Evolutionary conservation across 2,113 vertebrate species (phyloP).

Genomic region (Neomonachus schauinslandi): DNA sequence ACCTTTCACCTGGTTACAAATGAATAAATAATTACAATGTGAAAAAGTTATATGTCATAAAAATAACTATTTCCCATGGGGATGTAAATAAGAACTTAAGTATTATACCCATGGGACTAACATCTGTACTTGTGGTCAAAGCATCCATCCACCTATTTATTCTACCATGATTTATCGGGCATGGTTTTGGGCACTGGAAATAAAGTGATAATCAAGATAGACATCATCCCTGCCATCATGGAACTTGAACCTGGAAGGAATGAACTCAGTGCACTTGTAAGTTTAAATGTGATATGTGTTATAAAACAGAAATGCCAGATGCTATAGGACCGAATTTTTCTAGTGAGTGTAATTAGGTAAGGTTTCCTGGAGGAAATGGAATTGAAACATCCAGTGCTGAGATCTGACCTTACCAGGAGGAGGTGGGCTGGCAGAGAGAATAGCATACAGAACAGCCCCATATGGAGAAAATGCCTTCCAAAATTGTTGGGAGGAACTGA

Average conservation of each 20-base stretch:
- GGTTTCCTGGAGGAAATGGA: background rate
- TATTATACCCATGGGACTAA: background rate
- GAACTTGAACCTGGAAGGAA: background rate
- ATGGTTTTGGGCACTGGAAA: background rate
- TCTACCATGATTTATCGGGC: background rate
- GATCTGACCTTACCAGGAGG: background rate
- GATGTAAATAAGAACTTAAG: background rate
- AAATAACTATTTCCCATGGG: background rate
- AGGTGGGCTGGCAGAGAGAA: background rate
- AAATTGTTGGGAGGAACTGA: background rate
- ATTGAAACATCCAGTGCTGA: background rate
- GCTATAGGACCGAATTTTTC: background rate
- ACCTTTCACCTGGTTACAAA: background rate
- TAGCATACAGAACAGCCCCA: background rate
- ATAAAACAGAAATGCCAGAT: background rate
- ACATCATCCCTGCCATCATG: background rate
- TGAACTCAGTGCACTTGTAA: background rate
- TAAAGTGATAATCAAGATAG: background rate
- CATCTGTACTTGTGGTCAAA: background rate
- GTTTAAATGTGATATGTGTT: background rate
- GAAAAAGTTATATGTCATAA: background rate
- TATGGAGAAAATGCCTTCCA: background rate
- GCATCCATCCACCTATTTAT: background rate
- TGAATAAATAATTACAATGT: background rate
- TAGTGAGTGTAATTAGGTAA: background rate